These are phyloP conservation scores for Zaprionus davidi DNA, from an alignment of 1,140 invertebrate genomes.

Conservation along the genomic window DNA sequence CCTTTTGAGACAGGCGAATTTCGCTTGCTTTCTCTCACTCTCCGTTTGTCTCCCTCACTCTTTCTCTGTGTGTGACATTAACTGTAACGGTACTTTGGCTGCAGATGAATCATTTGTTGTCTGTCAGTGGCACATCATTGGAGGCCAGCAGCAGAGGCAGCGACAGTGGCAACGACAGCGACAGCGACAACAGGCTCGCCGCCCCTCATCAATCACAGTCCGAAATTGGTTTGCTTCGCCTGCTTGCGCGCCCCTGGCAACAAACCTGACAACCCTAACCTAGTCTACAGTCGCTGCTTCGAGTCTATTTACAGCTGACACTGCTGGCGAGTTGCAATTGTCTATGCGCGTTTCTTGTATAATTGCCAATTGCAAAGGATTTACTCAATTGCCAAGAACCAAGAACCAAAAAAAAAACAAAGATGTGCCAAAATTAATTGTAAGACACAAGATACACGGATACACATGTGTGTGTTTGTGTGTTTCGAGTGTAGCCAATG, in stretches of 20 bases:
- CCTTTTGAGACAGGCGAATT: not conserved
- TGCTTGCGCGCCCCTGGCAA: slow-evolving; percentile 15
- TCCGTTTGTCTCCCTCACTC: not conserved
- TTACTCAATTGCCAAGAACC: slow-evolving; percentile 72
- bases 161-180: not conserved
- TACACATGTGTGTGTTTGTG: not conserved
- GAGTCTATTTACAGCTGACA: slow-evolving; percentile 42
- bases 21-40: not conserved
- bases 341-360: slow-evolving; percentile 70
- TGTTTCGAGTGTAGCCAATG: slow-evolving; percentile 20
- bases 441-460: slow-evolving; percentile 32
- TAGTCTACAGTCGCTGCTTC: slow-evolving; percentile 32
- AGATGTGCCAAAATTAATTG: slow-evolving; percentile 80
- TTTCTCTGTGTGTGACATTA: slow-evolving; percentile 19
- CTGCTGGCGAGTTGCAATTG: slow-evolving; percentile 52
- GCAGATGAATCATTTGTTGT: slow-evolving; percentile 60
- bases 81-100: slow-evolving; percentile 20
- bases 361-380: slow-evolving; percentile 80
- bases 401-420: slow-evolving; percentile 25
- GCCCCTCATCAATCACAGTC: slow-evolving; percentile 65
- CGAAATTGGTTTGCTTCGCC: slow-evolving; percentile 14
- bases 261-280: slow-evolving; percentile 48
- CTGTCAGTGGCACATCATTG: slow-evolving; percentile 65
- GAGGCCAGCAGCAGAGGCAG: slow-evolving; percentile 40
- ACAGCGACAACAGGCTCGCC: not conserved